Evolutionary conservation across 2,113 vertebrate species (phyloP).

Genomic region (Scophthalmus maximus): DNA sequence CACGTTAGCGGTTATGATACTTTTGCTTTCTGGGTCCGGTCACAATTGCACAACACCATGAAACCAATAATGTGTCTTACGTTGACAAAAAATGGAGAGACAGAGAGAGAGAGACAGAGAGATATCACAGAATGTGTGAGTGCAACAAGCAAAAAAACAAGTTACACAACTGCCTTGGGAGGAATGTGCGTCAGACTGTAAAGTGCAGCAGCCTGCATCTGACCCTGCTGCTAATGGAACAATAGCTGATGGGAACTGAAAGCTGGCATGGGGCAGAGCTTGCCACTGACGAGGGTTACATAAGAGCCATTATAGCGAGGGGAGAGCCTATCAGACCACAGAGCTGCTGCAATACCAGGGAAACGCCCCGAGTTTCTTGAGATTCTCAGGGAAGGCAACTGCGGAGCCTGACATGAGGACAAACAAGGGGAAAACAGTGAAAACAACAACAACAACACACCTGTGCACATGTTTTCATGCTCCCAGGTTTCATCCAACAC

Average conservation of each 20-base stretch:
- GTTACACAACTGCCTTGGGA: slow-evolving; percentile 66
- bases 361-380: slow-evolving; percentile 20
- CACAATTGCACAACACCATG: slow-evolving; percentile 20
- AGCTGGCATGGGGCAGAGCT: slow-evolving; percentile 38
- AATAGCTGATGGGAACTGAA: slow-evolving; percentile 50
- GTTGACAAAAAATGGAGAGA: not conserved
- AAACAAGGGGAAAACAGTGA: not conserved
- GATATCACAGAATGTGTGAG: slow-evolving; percentile 1
- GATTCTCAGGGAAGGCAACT: not conserved
- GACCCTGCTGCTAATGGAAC: slow-evolving; percentile 41
- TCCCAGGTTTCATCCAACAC: not conserved
- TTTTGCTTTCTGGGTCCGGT: not conserved
- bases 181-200: slow-evolving; percentile 39
- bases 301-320: slow-evolving; percentile 51
- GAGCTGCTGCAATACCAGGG: slow-evolving; percentile 38
- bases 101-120: not conserved
- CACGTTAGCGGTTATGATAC: not conserved
- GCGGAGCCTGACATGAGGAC: slow-evolving; percentile 1
- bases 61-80: slow-evolving; percentile 11
- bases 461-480: slow-evolving; percentile 1
- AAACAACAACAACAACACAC: not conserved
- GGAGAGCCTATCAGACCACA: slow-evolving; percentile 25
- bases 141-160: slow-evolving; percentile 52
- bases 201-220: slow-evolving; percentile 27
- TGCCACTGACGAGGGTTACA: slow-evolving; percentile 44